A percentile compares a stretch with the other conserved stretches of the same genome.
These are phyloP conservation scores for Bombus sylvicola DNA, from an alignment of 1,140 invertebrate genomes.

Conservation along the genomic window DNA sequence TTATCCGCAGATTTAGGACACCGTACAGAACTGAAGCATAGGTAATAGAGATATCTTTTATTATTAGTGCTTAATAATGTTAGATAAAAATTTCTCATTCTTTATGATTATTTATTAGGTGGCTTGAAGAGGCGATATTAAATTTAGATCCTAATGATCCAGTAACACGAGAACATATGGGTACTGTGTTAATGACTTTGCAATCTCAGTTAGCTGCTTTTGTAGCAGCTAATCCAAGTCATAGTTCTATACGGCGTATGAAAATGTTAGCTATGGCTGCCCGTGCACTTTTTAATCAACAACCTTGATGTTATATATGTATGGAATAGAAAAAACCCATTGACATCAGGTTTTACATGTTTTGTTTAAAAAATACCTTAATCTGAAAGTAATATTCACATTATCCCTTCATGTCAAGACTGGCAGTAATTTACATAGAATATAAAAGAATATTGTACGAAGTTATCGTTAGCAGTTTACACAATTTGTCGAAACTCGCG, in stretches of 20 bases:
- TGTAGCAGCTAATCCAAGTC: slow-evolving; percentile 87
- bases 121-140: slow-evolving; percentile 93
- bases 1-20: slow-evolving; percentile 92
- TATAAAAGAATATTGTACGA: slow-evolving; percentile 42
- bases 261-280: slow-evolving; percentile 92
- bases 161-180: slow-evolving; percentile 92
- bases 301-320: slow-evolving; percentile 67
- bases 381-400: slow-evolving; percentile 60
- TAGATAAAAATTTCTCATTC: background rate
- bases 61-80: background rate
- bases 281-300: slow-evolving; percentile 83
- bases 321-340: slow-evolving; percentile 22
- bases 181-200: slow-evolving; percentile 89
- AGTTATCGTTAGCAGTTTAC: slow-evolving; percentile 26
- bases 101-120: slow-evolving; percentile 83
- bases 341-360: slow-evolving; percentile 60
- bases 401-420: slow-evolving; percentile 57
- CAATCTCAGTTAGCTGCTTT: slow-evolving; percentile 89
- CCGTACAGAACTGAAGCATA: slow-evolving; percentile 94
- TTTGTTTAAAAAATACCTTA: slow-evolving; percentile 58
- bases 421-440: slow-evolving; percentile 61
- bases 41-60: slow-evolving; percentile 82
- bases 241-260: slow-evolving; percentile 87
- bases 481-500: slow-evolving; percentile 30
- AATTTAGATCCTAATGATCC: slow-evolving; percentile 90